These are phyloP conservation scores for Drosophila nasuta DNA, from an alignment of 1,140 invertebrate species.

Conservation along the genomic window DNA sequence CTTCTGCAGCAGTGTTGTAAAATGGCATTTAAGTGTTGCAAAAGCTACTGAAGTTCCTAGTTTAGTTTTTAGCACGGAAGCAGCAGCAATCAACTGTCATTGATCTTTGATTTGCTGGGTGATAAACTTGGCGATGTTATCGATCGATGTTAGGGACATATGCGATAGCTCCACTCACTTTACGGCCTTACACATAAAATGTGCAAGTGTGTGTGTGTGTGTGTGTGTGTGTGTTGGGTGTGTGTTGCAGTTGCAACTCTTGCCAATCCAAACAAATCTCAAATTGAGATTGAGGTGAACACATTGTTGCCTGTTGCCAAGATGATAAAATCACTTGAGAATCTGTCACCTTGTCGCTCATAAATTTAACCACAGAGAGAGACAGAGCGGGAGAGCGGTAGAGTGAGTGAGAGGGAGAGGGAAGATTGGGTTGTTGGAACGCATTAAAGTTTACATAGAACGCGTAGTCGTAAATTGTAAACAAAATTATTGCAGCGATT, in stretches of 20 bases:
- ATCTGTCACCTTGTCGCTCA: constrained; percentile 77
- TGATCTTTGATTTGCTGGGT: constrained; percentile 8
- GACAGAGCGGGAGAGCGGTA: constrained; percentile 1
- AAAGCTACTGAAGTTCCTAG: not conserved
- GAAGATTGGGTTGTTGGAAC: constrained; percentile 40
- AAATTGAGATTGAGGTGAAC: constrained; percentile 27
- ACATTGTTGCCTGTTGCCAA: constrained; percentile 76
- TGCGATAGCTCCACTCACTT: constrained; percentile 48
- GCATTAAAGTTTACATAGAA: constrained; percentile 65
- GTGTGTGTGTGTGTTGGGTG: not conserved
- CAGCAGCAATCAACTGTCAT: constrained; percentile 21
- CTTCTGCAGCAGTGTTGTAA: not conserved
- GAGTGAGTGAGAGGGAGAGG: not conserved
- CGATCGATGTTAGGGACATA: constrained; percentile 25
- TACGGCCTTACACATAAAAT: constrained; percentile 43
- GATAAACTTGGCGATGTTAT: constrained; percentile 15
- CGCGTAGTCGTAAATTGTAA: constrained; percentile 73
- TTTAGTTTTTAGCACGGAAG: constrained; percentile 5
- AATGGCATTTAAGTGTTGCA: not conserved
- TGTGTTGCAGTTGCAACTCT: constrained; percentile 15
- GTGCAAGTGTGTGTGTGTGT: not conserved
- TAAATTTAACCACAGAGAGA: constrained; percentile 68
- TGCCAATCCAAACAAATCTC: constrained; percentile 58
- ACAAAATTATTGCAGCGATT: constrained; percentile 82
- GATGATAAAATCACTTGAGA: constrained; percentile 79